Conservation (phyloP, 30 jellyfish, hydroid and myxozoan species). For the Chrysaora quinquecirrha region DNA sequence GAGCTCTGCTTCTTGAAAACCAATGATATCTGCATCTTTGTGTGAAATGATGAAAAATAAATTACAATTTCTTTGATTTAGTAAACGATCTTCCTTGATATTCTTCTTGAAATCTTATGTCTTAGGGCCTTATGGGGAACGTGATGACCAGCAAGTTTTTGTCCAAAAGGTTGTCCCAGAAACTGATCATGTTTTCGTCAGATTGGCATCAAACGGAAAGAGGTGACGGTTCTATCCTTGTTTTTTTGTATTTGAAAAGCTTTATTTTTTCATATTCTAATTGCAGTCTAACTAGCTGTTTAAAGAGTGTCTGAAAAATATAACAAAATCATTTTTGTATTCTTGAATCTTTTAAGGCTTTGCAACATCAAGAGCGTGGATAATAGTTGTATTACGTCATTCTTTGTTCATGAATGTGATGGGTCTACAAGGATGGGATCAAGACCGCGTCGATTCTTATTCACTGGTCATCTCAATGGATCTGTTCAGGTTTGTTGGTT, state of each 20-base stretch:
- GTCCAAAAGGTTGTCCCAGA: conserved; percentile 99
- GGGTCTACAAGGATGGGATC: conserved; percentile 99
- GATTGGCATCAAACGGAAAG: conserved; percentile 93
- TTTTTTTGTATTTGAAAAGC: no score
- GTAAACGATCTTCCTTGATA: no score
- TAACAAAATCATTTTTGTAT: no score
- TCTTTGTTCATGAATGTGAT: conserved; percentile 95
- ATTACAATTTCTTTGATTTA: no score
- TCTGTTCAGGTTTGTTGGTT: conserved; percentile 81
- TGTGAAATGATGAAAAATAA: no score
- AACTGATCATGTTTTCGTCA: conserved; percentile 90
- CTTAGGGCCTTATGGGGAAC: conserved; percentile 99
- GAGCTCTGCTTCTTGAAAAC: no score
- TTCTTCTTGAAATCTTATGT: no score
- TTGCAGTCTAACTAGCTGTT: no score
- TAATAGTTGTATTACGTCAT: conserved; percentile 93
- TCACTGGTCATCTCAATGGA: conserved; percentile 99
- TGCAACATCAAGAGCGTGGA: conserved; percentile 96
- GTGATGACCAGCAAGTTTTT: conserved; percentile 96
- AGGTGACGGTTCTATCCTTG: no score
- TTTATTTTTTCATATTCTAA: no score
- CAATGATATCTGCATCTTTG: no score
- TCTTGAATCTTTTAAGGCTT: conserved; percentile 71
- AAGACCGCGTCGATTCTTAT: conserved; percentile 93
- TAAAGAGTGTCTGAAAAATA: no score